Base-by-base conservation (phyloP, 1,140 invertebrate genomes). In the Drosophila gunungcola region DNA sequence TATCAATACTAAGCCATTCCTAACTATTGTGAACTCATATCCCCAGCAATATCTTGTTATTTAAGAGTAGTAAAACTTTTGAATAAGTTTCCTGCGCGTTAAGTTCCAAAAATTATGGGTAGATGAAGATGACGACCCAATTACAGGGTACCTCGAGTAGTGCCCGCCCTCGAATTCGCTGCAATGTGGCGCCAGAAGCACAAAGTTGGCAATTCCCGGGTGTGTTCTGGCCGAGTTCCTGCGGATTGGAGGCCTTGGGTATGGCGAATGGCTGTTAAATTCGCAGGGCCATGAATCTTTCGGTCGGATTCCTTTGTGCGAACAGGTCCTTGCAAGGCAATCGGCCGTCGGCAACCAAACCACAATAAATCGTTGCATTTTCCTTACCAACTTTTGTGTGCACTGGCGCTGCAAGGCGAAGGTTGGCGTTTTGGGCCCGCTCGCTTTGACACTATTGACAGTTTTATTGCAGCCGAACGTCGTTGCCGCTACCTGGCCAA, bases 281-380 rank as follows among this genome's bases (percentile, higher is more conserved):
- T 76, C 73, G 42, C 61, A 76, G 49, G 65, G 54, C 62, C 62
- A 76, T 76, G 73, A 76, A 76, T 76, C 73, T 76, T 51, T 76
- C 34, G 54, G 53, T 41, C 32, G 42, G 72, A 46, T 54, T 62
- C 70, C 43, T 74, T 74, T 74, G 72, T 73, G 41, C 36, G 42
- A 34, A n/a, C 27, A 41, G 65, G 69, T 73, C 38, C 67, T 73
- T 61, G 70, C 57, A 75, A 75, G 73, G 60, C 73, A 74, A 75
- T 49, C 61, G 53, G 38, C 45, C 72, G 27, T 42, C 69, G 70
- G 43, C 72, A 51, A 43, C 36, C 51, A 45, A 57, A 53, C 72
- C 73, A 67, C 73, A 74, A 76, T 76, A 76, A 76, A 76, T 76
- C 73, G 73, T 68, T 76, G 73, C 62, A 76, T 76, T 76, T 68